Conservation (phyloP, 2,888 invertebrate species). For the Serrognathus titanus region DNA sequence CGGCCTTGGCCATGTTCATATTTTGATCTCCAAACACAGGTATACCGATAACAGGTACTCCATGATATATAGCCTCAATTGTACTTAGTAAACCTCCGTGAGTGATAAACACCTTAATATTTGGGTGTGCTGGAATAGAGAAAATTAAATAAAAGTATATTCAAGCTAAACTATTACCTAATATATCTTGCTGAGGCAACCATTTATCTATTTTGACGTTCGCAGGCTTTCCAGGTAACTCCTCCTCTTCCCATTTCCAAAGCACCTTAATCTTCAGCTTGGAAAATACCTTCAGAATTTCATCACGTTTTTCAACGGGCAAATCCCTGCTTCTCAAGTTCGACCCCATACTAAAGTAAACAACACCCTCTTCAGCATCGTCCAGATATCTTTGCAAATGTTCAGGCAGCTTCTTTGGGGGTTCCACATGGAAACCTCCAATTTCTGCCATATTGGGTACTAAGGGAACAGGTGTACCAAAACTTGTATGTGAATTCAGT, state of each 20-base stretch:
- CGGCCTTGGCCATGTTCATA: constrained; percentile 21
- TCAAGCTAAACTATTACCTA: constrained; percentile 18
- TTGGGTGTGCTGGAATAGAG: constrained; percentile 21
- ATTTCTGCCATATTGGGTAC: constrained; percentile 56
- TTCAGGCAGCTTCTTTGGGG: constrained; percentile 34
- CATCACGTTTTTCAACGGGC: constrained; percentile 50
- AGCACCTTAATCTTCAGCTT: constrained; percentile 55
- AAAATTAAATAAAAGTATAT: not conserved
- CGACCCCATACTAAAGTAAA: constrained; percentile 61
- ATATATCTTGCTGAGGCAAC: constrained; percentile 46
- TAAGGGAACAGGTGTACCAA: constrained; percentile 50
- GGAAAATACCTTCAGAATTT: constrained; percentile 56
- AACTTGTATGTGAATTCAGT: constrained; percentile 50
- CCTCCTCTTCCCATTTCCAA: constrained; percentile 53
- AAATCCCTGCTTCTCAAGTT: constrained; percentile 57
- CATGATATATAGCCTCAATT: constrained; percentile 25
- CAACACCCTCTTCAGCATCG: constrained; percentile 52
- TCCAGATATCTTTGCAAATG: constrained; percentile 55
- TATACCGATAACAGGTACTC: constrained; percentile 26
- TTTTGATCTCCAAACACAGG: constrained; percentile 28
- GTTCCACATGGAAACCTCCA: constrained; percentile 53
- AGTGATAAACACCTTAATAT: constrained; percentile 28
- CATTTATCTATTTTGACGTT: constrained; percentile 48
- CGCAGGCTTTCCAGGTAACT: constrained; percentile 39
- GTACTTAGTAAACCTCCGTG: constrained; percentile 29